Evolutionary conservation across 2,888 invertebrate species (phyloP).

Genomic region (Odontocerum albicorne): DNA sequence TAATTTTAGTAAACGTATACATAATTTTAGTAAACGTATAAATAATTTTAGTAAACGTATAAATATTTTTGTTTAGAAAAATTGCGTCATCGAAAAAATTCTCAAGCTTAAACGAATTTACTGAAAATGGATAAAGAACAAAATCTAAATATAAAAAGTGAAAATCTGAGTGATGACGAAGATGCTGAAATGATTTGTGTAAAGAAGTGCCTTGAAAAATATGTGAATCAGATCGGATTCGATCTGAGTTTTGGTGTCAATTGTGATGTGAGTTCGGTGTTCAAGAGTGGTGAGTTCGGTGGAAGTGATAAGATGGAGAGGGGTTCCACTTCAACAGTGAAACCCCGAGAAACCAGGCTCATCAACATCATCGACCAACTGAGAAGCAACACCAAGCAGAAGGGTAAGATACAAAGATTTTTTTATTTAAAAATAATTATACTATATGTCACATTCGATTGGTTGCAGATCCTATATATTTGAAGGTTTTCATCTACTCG

Average conservation of each 20-base stretch:
- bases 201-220: constrained; percentile 19
- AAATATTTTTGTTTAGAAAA: too few relatives aligned
- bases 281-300: neutral
- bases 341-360: constrained; percentile 47
- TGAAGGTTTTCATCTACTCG: too few relatives aligned
- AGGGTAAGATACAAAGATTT: too few relatives aligned
- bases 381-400: constrained; percentile 49
- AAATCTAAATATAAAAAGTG: constrained; percentile 51
- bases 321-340: neutral
- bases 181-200: constrained; percentile 15
- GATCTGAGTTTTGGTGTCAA: neutral
- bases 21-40: too few relatives aligned
- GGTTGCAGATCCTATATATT: too few relatives aligned
- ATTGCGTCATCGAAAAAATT: too few relatives aligned
- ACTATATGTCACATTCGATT: too few relatives aligned
- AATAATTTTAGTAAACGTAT: too few relatives aligned
- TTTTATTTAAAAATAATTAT: too few relatives aligned
- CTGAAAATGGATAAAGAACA: too few relatives aligned
- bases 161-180: constrained; percentile 39
- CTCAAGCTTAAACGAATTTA: too few relatives aligned
- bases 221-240: constrained; percentile 10
- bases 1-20: too few relatives aligned
- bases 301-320: neutral
- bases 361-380: constrained; percentile 56
- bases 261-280: constrained; percentile 1